Conservation (phyloP, 2,113 vertebrate species). For the Grammomys surdaster region DNA sequence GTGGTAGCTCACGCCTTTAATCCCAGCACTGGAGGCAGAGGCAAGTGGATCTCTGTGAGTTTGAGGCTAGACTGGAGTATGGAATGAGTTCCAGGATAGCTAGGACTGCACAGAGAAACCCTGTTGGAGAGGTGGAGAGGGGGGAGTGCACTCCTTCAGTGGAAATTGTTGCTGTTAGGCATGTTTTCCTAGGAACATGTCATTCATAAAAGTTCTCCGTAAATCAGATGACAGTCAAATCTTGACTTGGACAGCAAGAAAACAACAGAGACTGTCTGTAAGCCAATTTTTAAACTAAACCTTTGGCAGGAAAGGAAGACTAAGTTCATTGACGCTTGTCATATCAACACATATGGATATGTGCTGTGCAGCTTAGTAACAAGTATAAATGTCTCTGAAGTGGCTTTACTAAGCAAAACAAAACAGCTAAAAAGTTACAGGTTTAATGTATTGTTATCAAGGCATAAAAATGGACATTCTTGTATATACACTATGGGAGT, state of each 20-base stretch:
- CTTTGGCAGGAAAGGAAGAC: conserved; percentile 44
- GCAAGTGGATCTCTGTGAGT: neutral
- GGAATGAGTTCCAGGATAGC: neutral
- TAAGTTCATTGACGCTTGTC: conserved; percentile 18
- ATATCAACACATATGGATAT: neutral
- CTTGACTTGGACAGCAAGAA: neutral
- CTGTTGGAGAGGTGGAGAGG: neutral
- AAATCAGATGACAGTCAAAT: conserved; percentile 30
- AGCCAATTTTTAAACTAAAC: conserved; percentile 2
- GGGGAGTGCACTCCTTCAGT: neutral
- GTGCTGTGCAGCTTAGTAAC: neutral
- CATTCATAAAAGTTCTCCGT: conserved; percentile 30
- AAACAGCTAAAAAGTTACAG: neutral
- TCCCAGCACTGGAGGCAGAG: neutral
- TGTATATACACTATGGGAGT: neutral
- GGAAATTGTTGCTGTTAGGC: neutral
- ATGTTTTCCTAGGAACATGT: conserved; percentile 43
- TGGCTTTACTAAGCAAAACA: conserved; percentile 24
- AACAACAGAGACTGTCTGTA: neutral
- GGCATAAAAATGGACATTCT: neutral
- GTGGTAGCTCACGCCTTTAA: neutral
- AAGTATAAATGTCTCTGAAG: conserved; percentile 11
- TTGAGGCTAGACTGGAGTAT: neutral
- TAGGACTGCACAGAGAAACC: neutral
- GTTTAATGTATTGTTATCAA: neutral